Base-by-base conservation (phyloP, 1,140 invertebrate genomes). In the Halesus radiatus region DNA sequence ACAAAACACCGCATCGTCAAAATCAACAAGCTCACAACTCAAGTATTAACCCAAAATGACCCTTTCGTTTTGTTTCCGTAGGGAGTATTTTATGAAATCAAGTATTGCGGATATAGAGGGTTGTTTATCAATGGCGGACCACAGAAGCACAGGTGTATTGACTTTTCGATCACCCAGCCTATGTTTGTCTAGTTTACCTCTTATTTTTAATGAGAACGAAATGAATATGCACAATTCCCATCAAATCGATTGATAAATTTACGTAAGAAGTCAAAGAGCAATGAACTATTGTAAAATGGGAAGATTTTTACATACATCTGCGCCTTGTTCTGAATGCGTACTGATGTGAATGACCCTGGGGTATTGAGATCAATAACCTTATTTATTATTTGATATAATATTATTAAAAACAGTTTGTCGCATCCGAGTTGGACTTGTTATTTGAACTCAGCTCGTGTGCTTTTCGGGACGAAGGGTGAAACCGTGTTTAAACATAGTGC, bases 191-290 rank as follows among this genome's bases (percentile, higher is more conserved):
- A 50, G n/a, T 18, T 50, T 50, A n/a, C 32, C 66, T 70, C 13
- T 70, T 70, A 45, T 70, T 70, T 45, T 70, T 70, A 70, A 70
- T 70, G 66, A 70, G 37, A 70, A 70, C 29, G 37, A 18, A 70
- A 50, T 13, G 37, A 50, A 52, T 18, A 70, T 20, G 52, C n/a
- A 52, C 26, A 23, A 29, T 64, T 64, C 62, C 62, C 62, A 29
- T 23, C 26, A 29, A n/a, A 16, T 37, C 5, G 26, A 64, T 32
- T n/a, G 32, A n/a, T 22, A 20, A 0, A 56, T 56, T 26, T 22
- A 32, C 62, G 26, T 10, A 15, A 64, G 62, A 64, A 56, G 22
- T 60, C 62, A 29, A 16, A 29, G 62, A 26, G 62, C 62, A 32
- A 16, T 64, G 22, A 64, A 64, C 62, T 64, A 18, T 60, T 60